Evolutionary conservation across 2,888 invertebrate genomes (phyloP).

Genomic region (Eilema sororculum): DNA sequence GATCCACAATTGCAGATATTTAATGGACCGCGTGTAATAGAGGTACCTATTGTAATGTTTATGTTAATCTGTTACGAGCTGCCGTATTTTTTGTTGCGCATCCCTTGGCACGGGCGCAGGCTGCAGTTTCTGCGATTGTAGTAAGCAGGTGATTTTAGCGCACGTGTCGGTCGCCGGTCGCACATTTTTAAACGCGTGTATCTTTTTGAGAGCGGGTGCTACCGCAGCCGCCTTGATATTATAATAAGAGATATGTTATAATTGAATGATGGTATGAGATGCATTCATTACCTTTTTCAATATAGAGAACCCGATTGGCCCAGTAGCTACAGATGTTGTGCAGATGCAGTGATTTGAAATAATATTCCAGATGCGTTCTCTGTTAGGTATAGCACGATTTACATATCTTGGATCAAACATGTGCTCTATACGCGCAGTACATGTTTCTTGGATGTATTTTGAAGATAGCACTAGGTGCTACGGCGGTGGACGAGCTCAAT

Average conservation of each 20-base stretch:
- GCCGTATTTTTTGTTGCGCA: slow-evolving; percentile 57
- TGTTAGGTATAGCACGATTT: too few species aligned
- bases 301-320: slow-evolving; percentile 10
- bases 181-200: slow-evolving; percentile 28
- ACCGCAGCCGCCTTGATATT: slow-evolving; percentile 18
- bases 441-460: too few species aligned
- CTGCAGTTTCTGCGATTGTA: slow-evolving; percentile 50
- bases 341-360: slow-evolving; percentile 20
- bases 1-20: slow-evolving; percentile 65
- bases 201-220: slow-evolving; percentile 19
- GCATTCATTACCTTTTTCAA: slow-evolving; percentile 20
- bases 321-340: slow-evolving; percentile 19
- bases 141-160: slow-evolving; percentile 58
- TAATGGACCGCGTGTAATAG: slow-evolving; percentile 77
- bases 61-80: slow-evolving; percentile 59
- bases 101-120: slow-evolving; percentile 53
- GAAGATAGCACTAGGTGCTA: too few species aligned
- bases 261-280: slow-evolving; percentile 44
- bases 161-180: slow-evolving; percentile 52
- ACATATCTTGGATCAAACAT: too few species aligned
- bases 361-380: slow-evolving; percentile 10
- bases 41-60: slow-evolving; percentile 64
- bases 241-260: slow-evolving; percentile 49
- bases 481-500: too few species aligned
- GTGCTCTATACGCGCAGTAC: too few species aligned